Percentiles rank a stretch among this genome's conserved stretches.
Evolutionary conservation across 2,797 vertebrate species (phyloP).

Genomic region (Miichthys miiuy): DNA sequence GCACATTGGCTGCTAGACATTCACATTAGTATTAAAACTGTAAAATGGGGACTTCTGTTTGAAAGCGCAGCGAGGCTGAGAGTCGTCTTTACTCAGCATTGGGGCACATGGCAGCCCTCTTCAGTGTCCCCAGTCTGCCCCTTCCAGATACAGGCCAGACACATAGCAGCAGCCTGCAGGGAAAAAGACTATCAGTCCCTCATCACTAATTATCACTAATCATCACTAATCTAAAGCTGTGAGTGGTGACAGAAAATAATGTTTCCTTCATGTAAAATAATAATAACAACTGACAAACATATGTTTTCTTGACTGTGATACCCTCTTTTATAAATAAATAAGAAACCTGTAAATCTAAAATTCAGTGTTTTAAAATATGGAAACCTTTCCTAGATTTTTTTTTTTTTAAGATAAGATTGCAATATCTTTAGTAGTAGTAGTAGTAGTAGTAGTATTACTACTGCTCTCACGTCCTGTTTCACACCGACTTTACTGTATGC

Average conservation of each 20-base stretch:
- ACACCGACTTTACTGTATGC: background rate
- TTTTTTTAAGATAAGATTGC: too few species aligned
- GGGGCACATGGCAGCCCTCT: slow-evolving; percentile 86
- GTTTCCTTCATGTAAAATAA: background rate
- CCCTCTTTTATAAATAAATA: too few species aligned
- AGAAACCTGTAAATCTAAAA: too few species aligned
- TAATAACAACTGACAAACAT: slow-evolving; percentile 86
- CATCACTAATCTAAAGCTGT: slow-evolving; percentile 68
- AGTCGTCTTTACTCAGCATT: slow-evolving; percentile 86
- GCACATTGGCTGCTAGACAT: background rate
- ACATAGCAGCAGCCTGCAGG: slow-evolving; percentile 91
- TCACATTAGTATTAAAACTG: background rate
- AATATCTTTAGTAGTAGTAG: too few species aligned
- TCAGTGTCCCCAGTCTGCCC: slow-evolving; percentile 95
- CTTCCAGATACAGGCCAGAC: slow-evolving; percentile 94
- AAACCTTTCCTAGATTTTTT: too few species aligned
- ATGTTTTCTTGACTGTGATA: slow-evolving; percentile 81
- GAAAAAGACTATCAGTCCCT: slow-evolving; percentile 13
- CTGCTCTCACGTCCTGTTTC: background rate
- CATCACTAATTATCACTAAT: slow-evolving; percentile 71
- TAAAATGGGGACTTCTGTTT: background rate
- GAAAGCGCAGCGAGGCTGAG: background rate
- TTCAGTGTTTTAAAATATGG: too few species aligned
- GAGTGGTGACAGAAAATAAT: slow-evolving; percentile 3
- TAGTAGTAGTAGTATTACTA: too few species aligned